Conservation (phyloP, 2,888 invertebrate species). For the Pandemis cinnamomeana region DNA sequence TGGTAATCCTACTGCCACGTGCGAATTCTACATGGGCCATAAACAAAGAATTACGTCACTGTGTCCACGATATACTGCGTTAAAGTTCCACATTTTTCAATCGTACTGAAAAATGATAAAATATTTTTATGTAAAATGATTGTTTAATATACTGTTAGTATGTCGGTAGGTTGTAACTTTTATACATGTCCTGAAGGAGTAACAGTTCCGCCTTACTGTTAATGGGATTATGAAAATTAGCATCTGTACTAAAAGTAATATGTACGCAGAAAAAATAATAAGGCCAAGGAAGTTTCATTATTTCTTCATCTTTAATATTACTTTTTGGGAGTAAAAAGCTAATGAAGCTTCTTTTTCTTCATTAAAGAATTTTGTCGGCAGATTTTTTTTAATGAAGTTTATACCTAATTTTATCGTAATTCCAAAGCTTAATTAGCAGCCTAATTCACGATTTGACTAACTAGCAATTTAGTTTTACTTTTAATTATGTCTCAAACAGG, state of each 20-base stretch:
- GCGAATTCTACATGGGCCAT: background rate
- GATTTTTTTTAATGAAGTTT: constrained; percentile 17
- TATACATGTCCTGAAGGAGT: no score
- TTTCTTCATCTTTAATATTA: constrained; percentile 1
- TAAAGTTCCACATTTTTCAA: background rate
- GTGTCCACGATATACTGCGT: background rate
- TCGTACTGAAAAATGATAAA: background rate
- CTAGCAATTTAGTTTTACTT: background rate
- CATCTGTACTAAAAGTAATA: no score
- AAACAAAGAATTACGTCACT: background rate
- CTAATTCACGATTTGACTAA: background rate
- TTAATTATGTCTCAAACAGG: background rate
- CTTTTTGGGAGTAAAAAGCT: constrained; percentile 3
- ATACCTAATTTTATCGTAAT: constrained; percentile 3
- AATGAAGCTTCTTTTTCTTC: constrained; percentile 13
- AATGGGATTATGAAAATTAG: background rate
- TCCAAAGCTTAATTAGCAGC: background rate
- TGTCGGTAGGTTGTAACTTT: no score
- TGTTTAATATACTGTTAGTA: no score
- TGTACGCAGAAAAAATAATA: background rate
- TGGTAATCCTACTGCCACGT: background rate
- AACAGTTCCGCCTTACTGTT: no score
- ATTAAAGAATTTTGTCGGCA: constrained; percentile 8
- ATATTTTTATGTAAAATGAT: no score
- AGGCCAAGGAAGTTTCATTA: background rate